Evolutionary conservation across 2,797 vertebrate genomes (phyloP), one percentile per base, ranked within the genome.

Genomic region (Sitta carolinensis): DNA sequence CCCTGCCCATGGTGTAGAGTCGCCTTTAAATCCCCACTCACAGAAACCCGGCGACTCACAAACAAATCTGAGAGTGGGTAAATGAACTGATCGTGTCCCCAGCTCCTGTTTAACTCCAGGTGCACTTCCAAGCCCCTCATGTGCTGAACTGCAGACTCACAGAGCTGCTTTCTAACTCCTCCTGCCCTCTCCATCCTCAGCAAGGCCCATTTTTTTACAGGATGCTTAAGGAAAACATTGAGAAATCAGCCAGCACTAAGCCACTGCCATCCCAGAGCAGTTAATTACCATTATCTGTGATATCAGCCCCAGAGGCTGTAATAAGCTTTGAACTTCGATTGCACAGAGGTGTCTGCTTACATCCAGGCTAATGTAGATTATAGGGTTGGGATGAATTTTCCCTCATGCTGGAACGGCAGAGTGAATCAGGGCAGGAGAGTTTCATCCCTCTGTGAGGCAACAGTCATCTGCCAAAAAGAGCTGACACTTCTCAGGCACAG

Each of bases 111-210:
- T 59, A 87, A 80, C 21, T 54, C 45, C 36, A 30, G 25, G 30
- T 4, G 2, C 1, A 2, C 34, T 81, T 58, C 76, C 61, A 74
- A 64, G 45, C 36, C 52, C 36, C 42, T 84, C 1, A 0, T 0
- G 2, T 30, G 17, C 47, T 22, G 57, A 93, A 64, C 45, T 86
- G 52, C 22, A 58, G 64, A 45, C 40, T 42, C 57, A 32, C 36
- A 51, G 36, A 32, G 38, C 26, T 20, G 5, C 34, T 57, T 81
- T 61, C 92, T 68, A 13, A 22, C 67, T 81, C 47, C 25, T 93
- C 45, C 54, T 92, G 58, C 43, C 43, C 70, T 89, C 78, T 66
- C 67, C 40, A 27, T 43, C 50, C 50, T 70, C 7, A 4, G 21
- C 0, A 3, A 72, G 54, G 23, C 54, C 36, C 5, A 1, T 58